These are phyloP conservation scores for Nyctibius grandis DNA, from an alignment of 2,797 vertebrate genomes.

Conservation along the genomic window DNA sequence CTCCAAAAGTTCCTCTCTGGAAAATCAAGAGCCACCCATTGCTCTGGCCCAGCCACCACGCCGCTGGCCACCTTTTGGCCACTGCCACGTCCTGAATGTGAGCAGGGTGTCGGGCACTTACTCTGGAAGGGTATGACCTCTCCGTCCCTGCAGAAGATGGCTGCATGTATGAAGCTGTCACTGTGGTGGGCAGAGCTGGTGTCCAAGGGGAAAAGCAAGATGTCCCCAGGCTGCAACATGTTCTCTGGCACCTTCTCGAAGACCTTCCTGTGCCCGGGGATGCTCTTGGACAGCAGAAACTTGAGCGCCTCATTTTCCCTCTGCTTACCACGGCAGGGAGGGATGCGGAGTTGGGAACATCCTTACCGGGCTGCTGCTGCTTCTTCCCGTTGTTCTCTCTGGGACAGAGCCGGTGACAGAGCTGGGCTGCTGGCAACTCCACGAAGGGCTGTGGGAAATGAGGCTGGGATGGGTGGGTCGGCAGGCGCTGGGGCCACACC, in stretches of 20 bases:
- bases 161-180: accelerated
- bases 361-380: background rate
- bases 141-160: accelerated
- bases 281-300: background rate
- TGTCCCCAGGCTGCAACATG: accelerated
- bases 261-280: accelerated
- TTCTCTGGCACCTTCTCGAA: accelerated
- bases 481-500: no score
- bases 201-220: background rate
- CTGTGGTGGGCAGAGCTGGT: accelerated
- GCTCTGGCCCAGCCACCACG: accelerated
- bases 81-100: accelerated
- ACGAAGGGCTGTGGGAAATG: background rate
- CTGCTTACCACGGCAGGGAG: accelerated
- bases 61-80: accelerated
- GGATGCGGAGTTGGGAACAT: background rate
- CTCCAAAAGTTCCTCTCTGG: accelerated
- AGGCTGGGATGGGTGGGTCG: accelerated
- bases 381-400: no score
- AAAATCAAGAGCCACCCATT: background rate
- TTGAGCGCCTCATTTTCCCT: accelerated
- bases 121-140: background rate
- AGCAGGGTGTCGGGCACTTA: background rate
- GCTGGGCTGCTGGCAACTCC: background rate
- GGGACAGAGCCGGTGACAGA: accelerated